Percentiles rank a stretch among this genome's conserved stretches.
Evolutionary conservation across 2,113 vertebrate genomes (phyloP).

Genomic region (Nothoprocta perdicaria): DNA sequence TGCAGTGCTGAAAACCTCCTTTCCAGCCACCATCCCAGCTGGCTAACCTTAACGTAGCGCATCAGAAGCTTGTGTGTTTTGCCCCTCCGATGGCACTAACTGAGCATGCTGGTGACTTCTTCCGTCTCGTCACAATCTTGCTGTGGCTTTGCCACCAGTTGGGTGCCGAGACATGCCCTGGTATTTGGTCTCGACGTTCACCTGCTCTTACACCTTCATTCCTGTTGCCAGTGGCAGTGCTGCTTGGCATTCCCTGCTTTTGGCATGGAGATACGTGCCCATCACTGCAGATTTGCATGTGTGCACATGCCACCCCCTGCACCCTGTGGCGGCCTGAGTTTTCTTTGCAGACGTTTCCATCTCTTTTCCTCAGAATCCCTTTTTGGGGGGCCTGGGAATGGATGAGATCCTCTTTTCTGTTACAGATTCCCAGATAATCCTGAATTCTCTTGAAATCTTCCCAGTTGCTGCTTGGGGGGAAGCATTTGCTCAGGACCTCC

Average conservation of each 20-base stretch:
- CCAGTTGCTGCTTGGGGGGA: too few relatives aligned
- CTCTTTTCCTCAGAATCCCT: too few relatives aligned
- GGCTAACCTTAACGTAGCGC: neutral
- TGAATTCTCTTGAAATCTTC: too few relatives aligned
- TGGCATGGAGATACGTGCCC: neutral
- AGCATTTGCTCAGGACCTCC: too few relatives aligned
- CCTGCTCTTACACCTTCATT: slow-evolving; percentile 3
- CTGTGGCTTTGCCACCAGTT: neutral
- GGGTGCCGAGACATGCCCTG: neutral
- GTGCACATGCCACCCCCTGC: neutral
- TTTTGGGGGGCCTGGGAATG: too few relatives aligned
- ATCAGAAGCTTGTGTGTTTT: fast-evolving
- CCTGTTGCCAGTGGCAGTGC: neutral
- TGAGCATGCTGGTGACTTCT: neutral
- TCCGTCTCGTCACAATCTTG: neutral
- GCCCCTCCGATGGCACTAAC: neutral
- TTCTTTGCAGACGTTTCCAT: neutral
- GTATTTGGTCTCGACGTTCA: neutral
- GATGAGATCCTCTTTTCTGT: too few relatives aligned
- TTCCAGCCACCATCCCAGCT: fast-evolving
- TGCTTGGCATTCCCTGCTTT: neutral
- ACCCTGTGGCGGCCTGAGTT: neutral
- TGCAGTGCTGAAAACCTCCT: neutral
- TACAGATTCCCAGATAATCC: too few relatives aligned
- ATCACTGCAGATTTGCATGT: neutral